Evolutionary conservation across 1,140 invertebrate species (phyloP).

Genomic region (Drosophila punjabiensis): DNA sequence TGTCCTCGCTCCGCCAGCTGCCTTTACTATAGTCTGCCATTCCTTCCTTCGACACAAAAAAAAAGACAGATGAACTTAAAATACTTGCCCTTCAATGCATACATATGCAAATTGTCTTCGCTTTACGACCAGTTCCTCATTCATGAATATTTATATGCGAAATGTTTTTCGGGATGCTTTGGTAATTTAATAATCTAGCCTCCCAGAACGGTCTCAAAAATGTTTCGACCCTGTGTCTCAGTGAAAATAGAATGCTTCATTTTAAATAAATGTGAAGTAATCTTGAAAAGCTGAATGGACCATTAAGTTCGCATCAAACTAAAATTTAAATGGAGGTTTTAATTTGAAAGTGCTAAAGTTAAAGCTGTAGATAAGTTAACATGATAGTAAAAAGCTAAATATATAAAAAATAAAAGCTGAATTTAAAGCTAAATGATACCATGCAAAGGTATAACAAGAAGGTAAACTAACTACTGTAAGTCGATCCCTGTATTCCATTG

Average conservation of each 20-base stretch:
- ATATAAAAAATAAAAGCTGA: neutral
- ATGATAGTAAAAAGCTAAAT: neutral
- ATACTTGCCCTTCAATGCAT: conserved; percentile 45
- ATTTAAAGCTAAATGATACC: too few species aligned
- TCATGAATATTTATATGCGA: conserved; percentile 69
- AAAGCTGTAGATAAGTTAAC: neutral
- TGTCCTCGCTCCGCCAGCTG: conserved; percentile 16
- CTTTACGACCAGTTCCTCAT: conserved; percentile 32
- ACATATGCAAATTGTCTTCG: conserved; percentile 61
- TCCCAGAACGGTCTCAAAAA: neutral
- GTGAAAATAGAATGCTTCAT: neutral
- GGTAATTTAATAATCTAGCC: conserved; percentile 34
- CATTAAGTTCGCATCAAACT: neutral
- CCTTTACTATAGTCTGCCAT: conserved; percentile 6
- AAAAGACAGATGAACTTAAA: conserved; percentile 37
- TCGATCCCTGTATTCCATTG: too few species aligned
- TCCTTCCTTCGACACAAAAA: conserved; percentile 4
- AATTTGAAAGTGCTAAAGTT: neutral
- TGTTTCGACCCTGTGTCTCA: neutral
- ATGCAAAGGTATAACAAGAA: neutral
- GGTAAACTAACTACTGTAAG: too few species aligned
- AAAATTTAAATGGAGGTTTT: neutral
- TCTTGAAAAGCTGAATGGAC: neutral
- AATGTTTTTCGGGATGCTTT: conserved; percentile 27
- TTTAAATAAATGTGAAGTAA: neutral